Evolutionary conservation across 2,797 vertebrate species (phyloP), one percentile per base, ranked within the genome.

Genomic region (Miichthys miiuy): DNA sequence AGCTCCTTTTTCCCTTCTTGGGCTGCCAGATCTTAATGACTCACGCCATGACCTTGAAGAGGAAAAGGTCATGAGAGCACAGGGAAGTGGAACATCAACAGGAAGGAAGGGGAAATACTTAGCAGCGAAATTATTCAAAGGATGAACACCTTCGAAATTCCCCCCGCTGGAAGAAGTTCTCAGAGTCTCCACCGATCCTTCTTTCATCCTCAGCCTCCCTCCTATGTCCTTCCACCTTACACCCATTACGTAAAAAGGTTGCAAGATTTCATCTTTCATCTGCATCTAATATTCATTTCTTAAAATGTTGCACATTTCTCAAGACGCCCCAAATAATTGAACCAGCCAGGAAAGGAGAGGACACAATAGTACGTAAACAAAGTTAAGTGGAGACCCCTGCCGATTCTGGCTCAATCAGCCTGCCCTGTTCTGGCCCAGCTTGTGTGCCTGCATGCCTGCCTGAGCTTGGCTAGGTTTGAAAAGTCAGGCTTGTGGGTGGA

Each of bases 401-500:
- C 46, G 83, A 74, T 90, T 80, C 87, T 92, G 89, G 86, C 83
- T 86, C 82, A 86, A 85, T 88, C 86, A 83, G 81, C 76, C 84
- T 87, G 91, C 89, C 90, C 89, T 82, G 80, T 87, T 82, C 83
- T 88, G 82, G 86, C 87, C 84, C 85, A 87, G 88, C 90, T 89
- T 89, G 89, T 90, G 83, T 86, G 87, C 79, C 88, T 57, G 80
- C 85, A 87, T 87, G 81, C 80, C 87, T 84, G 75, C 87, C 88
- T 84, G 85, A 91, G 85, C 89, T 92, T 92, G 92, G 91, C 91
- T 77, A 64, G 84, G 85, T 93, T 90, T 92, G 89, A 89, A 88
- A 92, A 93, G 93, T 91, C 85, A 90, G 87, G 85, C 84, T 92
- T 87, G 87, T 91, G 88, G 91, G 91, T 89, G 91, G 88, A 92